Evolutionary conservation across 2,797 vertebrate species (phyloP), one percentile per base, ranked within the genome.

Genomic region (Phataginus tricuspis): DNA sequence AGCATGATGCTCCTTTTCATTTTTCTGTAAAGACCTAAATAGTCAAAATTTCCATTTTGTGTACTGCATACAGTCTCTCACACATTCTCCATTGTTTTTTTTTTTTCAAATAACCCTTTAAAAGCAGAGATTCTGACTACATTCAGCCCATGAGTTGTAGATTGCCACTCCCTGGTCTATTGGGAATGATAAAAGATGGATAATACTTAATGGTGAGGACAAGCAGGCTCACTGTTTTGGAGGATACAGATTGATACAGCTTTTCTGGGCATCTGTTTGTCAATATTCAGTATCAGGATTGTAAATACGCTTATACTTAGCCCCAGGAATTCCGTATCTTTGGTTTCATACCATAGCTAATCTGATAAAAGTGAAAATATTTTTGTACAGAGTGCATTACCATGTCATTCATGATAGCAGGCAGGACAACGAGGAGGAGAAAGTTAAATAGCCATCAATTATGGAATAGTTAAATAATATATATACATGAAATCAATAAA

Each of bases 301-400:
- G 74, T 93, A 64, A 61, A 74, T 34, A 19, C 29, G 11, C 21
- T n/a, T 42, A 91, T 79, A 31, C 27, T 93, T 92, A 90, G 83
- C 34, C 27, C 49, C 3, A 68, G 34, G 51, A 92, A 86, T 75
- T 79, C 19, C 14, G 12, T 1, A 49, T 69, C n/a, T 92, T 84
- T 90, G 16, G 90, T 90, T 92, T 90, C 77, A 51, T 55, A 94
- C 53, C 53, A 84, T 31, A 85, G 49, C 11, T 77, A 78, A 61
- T 74, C 25, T n/a, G 72, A 29, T 45, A 89, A 94, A 31, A 80
- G 77, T 59, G 49, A 9, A 80, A 55, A 72, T 80, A 42, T 69
- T 86, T 90, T 71, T 55, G 27, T 57, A 27, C 16, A 64, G 31
- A 57, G 7, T 63, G 37, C 23, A 42, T 34, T 77, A 61, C 3